phyloP scores from a whole-genome alignment of 2,888 invertebrate species.

The Bhutanitis thaidina region DNA sequence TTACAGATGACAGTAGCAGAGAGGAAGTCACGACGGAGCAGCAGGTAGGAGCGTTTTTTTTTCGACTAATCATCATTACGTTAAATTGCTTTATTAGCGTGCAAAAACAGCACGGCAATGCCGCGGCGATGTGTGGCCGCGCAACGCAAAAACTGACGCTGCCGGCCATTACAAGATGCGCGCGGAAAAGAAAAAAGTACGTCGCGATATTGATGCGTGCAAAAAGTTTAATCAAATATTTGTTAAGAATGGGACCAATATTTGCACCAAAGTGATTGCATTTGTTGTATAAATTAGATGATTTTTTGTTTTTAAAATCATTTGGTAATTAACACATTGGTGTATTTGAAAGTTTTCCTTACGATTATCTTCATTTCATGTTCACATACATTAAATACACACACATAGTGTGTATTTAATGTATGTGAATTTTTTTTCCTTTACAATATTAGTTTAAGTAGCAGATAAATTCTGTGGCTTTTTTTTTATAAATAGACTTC shows the following conservation, averaged over 20 bases:
- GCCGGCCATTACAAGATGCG: slow-evolving; percentile 4
- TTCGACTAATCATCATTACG: slow-evolving; percentile 12
- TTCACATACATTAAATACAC: no score
- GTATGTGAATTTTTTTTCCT: no score
- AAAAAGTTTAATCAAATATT: slow-evolving; percentile 8
- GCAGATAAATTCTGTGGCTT: no score
- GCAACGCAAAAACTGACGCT: neutral
- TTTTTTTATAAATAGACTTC: no score
- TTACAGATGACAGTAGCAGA: slow-evolving; percentile 75
- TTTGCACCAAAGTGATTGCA: neutral
- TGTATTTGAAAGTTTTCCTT: no score
- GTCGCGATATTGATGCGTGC: neutral
- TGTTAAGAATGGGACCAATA: neutral
- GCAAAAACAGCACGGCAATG: slow-evolving; percentile 1
- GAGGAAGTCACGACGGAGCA: slow-evolving; percentile 67
- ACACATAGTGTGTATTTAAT: no score
- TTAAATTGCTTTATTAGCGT: slow-evolving; percentile 15
- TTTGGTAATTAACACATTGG: no score
- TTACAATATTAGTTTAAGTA: no score
- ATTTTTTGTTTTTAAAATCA: neutral
- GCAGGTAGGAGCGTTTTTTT: slow-evolving; percentile 52
- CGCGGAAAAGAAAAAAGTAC: neutral
- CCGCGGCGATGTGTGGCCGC: slow-evolving; percentile 3
- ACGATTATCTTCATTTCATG: no score
- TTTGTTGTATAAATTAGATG: neutral